Evolutionary conservation across 2,797 vertebrate genomes (phyloP), one percentile per base, ranked within the genome.

Genomic region (Falco columbarius): DNA sequence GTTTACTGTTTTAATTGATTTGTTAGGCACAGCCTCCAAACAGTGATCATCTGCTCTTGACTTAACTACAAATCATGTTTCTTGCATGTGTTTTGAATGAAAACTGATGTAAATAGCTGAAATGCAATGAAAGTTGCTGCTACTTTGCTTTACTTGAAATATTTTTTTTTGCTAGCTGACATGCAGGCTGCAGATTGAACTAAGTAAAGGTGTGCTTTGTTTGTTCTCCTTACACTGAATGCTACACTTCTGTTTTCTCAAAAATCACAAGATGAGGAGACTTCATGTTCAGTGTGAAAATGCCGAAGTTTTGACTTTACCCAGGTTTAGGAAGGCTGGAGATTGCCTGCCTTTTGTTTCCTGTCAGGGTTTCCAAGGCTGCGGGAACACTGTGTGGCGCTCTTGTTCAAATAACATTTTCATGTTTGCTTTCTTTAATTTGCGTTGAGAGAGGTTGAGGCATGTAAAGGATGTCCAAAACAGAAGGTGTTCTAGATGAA

Each of bases 321-420:
- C 3, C 5, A 0, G 11, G 4, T 46, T 63, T 29, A n/a, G 32
- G 30, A 17, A 14, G 19, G n/a, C 15, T 14, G 0, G 54, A 8
- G 23, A 1, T 27, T 14, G 10, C 12, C n/a, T 40, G 47, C 38
- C 29, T 30, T 24, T 36, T 54, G 42, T 20, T 62, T 80, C 26
- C 30, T 12, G 2, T 61, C 26, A 1, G 1, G 1, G 9, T 23
- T 29, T 55, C 27, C 23, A 47, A 86, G 95, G 10, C 95, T 92
- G 1, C 0, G 93, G 30, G 23, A 47, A 86, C 96, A 12, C 95
- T 92, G 1, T 0, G 93, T 70, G 97, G 96, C 85, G 93, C 96
- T 89, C 66, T 89, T 95, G 96, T 23, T 49, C 90, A 80, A 73
- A 14, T 22, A 76, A 93, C 34, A 1, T 23, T 63, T 46, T 29